Evolutionary conservation across 2,888 invertebrate species (phyloP).

Genomic region (Nomada goodeniana): DNA sequence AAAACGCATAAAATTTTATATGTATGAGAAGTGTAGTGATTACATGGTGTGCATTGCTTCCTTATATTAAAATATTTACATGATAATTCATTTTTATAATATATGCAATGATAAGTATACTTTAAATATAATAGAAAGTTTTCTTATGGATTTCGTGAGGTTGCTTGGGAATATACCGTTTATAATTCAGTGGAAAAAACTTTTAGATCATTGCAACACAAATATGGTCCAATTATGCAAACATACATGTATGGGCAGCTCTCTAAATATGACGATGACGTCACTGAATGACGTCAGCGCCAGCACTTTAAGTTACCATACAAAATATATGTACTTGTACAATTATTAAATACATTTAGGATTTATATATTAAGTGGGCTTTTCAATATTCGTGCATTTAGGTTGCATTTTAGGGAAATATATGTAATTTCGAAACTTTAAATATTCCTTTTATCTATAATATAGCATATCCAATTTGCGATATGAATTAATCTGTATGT

Average conservation of each 20-base stretch:
- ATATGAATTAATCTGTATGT: background rate
- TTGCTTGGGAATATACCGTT: background rate
- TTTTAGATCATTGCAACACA: background rate
- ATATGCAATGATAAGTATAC: background rate
- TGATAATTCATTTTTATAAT: background rate
- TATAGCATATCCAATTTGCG: background rate
- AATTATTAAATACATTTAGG: background rate
- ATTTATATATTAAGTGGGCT: background rate
- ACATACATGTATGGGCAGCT: conserved; percentile 21
- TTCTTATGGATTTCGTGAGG: background rate
- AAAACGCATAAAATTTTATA: background rate
- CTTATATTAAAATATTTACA: background rate
- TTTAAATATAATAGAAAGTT: background rate
- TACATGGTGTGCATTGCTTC: background rate
- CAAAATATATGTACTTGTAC: background rate
- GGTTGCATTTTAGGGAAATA: background rate
- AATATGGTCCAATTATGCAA: background rate
- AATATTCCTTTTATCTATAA: background rate
- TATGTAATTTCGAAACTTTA: background rate
- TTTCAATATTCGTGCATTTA: conserved; percentile 11
- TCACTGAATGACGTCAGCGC: conserved; percentile 56
- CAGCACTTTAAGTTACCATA: conserved; percentile 12
- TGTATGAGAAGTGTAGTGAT: background rate
- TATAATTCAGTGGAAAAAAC: background rate
- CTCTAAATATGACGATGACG: conserved; percentile 55